Conservation (phyloP, 2,797 vertebrate genomes). For the Argentina silus region DNA sequence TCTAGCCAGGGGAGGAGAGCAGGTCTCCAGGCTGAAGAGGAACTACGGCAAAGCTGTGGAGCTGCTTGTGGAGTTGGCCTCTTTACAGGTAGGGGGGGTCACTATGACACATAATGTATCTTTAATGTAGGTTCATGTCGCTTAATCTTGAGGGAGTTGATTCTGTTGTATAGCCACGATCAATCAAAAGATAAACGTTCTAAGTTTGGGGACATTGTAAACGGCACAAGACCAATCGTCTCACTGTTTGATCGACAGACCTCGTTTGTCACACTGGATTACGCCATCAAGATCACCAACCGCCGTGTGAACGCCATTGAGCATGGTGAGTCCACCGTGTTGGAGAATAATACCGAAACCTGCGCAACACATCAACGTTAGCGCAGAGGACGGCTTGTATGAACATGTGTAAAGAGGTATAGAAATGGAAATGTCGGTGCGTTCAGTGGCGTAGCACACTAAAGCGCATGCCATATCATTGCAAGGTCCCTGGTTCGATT, state of each 20-base stretch:
- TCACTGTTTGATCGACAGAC: slow-evolving; percentile 80
- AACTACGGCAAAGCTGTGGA: slow-evolving; percentile 99
- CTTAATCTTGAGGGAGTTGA: no score
- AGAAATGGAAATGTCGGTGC: background rate
- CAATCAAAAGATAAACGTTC: no score
- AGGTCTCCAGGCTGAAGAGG: slow-evolving; percentile 96
- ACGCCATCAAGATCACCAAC: slow-evolving; percentile 99
- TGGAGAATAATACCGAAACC: no score
- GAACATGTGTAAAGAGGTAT: background rate
- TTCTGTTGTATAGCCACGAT: no score
- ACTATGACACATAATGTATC: slow-evolving; percentile 14
- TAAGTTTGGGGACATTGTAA: no score
- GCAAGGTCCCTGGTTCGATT: no score
- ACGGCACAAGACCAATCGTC: background rate
- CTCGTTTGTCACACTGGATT: slow-evolving; percentile 96
- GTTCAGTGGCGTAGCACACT: no score
- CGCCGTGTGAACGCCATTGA: slow-evolving; percentile 98
- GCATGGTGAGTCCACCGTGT: slow-evolving; percentile 82
- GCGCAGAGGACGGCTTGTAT: background rate
- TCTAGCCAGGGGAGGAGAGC: slow-evolving; percentile 95
- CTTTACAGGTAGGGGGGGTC: slow-evolving; percentile 87
- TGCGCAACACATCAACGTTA: background rate
- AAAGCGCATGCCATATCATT: no score
- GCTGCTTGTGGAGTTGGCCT: slow-evolving; percentile 95
- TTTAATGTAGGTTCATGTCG: no score